Evolutionary conservation across 2,888 invertebrate genomes (phyloP).

Genomic region (Escarpia spicata): DNA sequence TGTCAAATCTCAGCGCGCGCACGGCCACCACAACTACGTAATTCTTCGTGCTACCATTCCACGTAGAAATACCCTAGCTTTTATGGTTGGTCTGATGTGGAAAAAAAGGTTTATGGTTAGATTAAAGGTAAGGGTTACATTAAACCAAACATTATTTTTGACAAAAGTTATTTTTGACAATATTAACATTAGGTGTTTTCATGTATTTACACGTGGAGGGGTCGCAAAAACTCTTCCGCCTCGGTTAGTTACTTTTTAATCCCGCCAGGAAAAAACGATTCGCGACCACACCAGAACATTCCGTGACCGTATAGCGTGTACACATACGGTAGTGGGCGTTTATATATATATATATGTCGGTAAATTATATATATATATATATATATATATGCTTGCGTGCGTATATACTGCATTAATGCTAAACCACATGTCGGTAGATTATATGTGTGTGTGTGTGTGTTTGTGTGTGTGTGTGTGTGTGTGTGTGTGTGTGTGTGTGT

Average conservation of each 20-base stretch:
- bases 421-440: constrained; percentile 30
- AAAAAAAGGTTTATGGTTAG: too few relatives aligned
- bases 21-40: not conserved
- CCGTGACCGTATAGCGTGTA: not conserved
- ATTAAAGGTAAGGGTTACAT: too few relatives aligned
- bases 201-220: too few relatives aligned
- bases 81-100: too few relatives aligned
- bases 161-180: too few relatives aligned
- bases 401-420: constrained; percentile 24
- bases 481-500: not conserved
- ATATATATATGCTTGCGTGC: not conserved
- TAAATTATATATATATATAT: not conserved
- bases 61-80: too few relatives aligned
- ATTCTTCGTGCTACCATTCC: not conserved
- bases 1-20: not conserved
- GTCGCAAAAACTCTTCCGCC: too few relatives aligned
- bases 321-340: not conserved
- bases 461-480: not conserved
- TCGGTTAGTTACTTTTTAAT: too few relatives aligned
- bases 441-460: constrained; percentile 20
- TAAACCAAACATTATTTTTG: too few relatives aligned
- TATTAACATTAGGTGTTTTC: too few relatives aligned
- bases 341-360: not conserved
- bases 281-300: too few relatives aligned
- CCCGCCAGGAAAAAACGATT: too few relatives aligned